Evolutionary conservation across 2,113 vertebrate genomes (phyloP), one percentile per base, ranked within the genome.

Genomic region (Nyctereutes procyonoides): DNA sequence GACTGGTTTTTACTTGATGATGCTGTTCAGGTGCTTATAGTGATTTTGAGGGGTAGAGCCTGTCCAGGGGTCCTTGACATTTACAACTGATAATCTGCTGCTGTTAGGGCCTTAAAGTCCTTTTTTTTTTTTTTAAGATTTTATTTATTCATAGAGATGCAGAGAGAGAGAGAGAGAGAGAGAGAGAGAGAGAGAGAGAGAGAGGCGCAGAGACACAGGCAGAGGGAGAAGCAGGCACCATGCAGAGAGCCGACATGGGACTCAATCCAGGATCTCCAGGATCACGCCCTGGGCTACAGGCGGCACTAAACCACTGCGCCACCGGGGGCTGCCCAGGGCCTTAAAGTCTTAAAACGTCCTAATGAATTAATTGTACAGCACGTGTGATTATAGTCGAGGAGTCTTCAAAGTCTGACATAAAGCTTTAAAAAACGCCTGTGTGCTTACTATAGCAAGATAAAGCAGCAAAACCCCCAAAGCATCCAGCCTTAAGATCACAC

Each of bases 401-500:
- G 48, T 91, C 43, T 97, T 82, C 65, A 69, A 96, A 84, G 15
- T 93, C 43, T 63, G 20, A 74, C n/a, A 60, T 62, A 95, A 74
- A 90, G 19, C 56, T 84, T 93, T 95, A 16, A 53, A 88, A 96
- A 98, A 90, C 73, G 53, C 32, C 5, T 84, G 51, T 80, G 51
- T n/a, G n/a, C 38, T 80, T 97, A 77, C 56, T 80, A 24, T 87
- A 83, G 89, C 48, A 86, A 69, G 79, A 87, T n/a, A 90, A 74
- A 83, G 35, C 2, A 20, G 28, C 11, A 91, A 51, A 89, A 55
- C 19, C 5, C 15, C 65, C 30, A 69, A 15, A 88, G 60, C 60
- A 67, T 93, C 38, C 11, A 56, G 28, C 53, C n/a, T 74, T 88
- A 73, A 38, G 16, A 88, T 65, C 48, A 65, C 5, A 5, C 19